phyloP scores from a whole-genome alignment of 2,797 vertebrate genomes.

The Poecilia gillii region DNA sequence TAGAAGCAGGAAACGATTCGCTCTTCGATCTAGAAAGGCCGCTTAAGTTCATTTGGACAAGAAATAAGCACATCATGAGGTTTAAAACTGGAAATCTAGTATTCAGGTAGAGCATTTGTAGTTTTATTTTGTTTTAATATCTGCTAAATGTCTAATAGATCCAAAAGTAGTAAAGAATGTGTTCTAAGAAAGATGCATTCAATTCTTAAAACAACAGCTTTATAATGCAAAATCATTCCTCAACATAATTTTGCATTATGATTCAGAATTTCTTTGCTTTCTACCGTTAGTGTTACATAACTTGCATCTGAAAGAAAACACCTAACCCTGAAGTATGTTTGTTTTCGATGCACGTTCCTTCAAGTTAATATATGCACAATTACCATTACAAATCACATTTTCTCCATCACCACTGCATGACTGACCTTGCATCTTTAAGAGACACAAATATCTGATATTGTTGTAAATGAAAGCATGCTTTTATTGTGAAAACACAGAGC shows the following conservation, averaged over 20 bases:
- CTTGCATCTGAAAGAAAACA: neutral
- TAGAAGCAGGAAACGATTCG: neutral
- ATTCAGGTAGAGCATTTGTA: neutral
- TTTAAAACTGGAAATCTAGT: neutral
- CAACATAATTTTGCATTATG: neutral
- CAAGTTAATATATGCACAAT: neutral
- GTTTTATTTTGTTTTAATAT: neutral
- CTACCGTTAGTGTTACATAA: no score
- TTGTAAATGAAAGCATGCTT: neutral
- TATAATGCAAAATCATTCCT: neutral
- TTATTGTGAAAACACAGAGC: conserved; percentile 14
- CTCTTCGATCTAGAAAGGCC: neutral
- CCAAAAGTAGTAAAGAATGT: neutral
- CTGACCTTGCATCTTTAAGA: neutral
- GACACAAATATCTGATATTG: neutral
- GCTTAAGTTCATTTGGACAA: neutral
- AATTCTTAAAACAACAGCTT: neutral
- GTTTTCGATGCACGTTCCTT: neutral
- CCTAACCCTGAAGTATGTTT: neutral
- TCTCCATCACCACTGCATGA: neutral
- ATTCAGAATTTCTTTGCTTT: neutral
- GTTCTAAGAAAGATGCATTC: no score
- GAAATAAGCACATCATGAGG: neutral
- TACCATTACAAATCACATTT: neutral
- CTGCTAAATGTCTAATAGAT: neutral